Conservation (phyloP, 2,797 vertebrate genomes). For the Mormyrops attenuatus region DNA sequence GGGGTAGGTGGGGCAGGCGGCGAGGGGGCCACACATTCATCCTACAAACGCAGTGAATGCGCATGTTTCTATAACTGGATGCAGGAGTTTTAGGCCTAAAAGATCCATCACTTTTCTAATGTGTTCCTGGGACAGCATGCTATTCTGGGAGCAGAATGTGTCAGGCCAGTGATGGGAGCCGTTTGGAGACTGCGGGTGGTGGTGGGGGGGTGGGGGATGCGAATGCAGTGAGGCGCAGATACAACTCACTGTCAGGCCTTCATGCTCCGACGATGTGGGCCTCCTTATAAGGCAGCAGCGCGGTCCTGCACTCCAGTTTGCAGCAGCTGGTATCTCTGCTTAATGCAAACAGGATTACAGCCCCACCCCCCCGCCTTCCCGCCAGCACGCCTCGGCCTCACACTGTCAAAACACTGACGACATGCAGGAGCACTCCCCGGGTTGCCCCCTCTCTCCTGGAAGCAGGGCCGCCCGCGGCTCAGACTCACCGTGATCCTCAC, state of each 20-base stretch:
- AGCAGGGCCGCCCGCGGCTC: not conserved
- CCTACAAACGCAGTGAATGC: not conserved
- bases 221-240: not conserved
- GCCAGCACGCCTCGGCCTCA: not conserved
- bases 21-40: not conserved
- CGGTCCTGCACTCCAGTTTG: conserved; percentile 41
- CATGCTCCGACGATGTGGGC: conserved; percentile 42
- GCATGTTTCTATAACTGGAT: conserved; percentile 14
- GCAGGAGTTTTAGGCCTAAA: not conserved
- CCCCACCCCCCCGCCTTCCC: not conserved
- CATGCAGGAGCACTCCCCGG: not conserved
- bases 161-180: conserved; percentile 33
- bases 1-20: too few species aligned
- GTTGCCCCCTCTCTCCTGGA: not conserved
- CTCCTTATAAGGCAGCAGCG: conserved; percentile 60
- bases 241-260: conserved; percentile 42
- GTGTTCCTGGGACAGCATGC: conserved; percentile 19
- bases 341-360: conserved; percentile 40
- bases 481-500: not conserved
- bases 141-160: conserved; percentile 33
- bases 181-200: conserved; percentile 18
- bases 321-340: conserved; percentile 38
- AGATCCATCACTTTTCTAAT: conserved; percentile 21
- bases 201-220: not conserved
- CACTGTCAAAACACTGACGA: conserved; percentile 8